phyloP scores from a whole-genome alignment of 92 coral and sea anemone species.

The Parazoanthus darwini region DNA sequence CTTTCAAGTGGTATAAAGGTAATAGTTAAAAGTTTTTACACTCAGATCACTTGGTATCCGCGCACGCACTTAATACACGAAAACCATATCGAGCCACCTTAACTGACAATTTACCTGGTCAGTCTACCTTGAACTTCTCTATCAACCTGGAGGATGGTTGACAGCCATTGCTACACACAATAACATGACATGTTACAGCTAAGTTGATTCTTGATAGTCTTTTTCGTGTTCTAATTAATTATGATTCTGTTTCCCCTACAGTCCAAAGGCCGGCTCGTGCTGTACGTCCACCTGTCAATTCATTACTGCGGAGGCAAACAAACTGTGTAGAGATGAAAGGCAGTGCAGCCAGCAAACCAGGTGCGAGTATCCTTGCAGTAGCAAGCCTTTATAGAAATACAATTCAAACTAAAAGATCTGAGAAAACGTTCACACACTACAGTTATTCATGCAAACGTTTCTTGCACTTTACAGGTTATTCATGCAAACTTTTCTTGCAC shows the following conservation, averaged over 20 bases:
- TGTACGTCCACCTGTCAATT: conserved; percentile 73
- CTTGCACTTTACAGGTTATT: no score
- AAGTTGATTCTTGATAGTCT: neutral
- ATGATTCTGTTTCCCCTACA: conserved; percentile 10
- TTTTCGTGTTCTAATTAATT: neutral
- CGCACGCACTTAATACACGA: no score
- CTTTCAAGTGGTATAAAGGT: no score
- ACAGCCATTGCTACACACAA: no score
- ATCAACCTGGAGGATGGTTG: neutral
- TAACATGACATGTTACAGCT: no score
- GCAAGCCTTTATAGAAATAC: neutral
- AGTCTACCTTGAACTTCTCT: neutral
- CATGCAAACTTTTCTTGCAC: no score
- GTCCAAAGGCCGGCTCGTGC: conserved; percentile 83
- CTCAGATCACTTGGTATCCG: no score
- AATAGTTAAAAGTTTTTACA: no score
- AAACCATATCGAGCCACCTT: no score
- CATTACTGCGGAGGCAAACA: conserved; percentile 52
- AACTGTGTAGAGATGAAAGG: conserved; percentile 71
- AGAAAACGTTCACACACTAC: no score
- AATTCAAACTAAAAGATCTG: no score
- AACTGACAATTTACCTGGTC: neutral
- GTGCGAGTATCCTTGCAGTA: conserved; percentile 84
- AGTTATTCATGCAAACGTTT: no score
- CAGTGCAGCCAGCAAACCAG: conserved; percentile 65